Conservation (phyloP, 2,888 invertebrate species). For the Ligdia adustata region DNA sequence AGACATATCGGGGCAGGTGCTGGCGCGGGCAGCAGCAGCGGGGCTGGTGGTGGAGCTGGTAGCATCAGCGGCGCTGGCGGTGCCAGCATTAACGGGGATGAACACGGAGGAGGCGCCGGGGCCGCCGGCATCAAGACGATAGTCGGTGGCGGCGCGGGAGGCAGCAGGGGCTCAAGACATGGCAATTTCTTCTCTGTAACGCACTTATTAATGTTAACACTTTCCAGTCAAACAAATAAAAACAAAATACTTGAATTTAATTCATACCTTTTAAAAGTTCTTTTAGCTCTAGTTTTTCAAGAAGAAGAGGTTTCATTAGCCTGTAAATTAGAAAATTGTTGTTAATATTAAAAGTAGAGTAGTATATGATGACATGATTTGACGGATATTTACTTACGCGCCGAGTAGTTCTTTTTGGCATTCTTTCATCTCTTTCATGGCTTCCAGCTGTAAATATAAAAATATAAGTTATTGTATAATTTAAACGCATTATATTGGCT, state of each 20-base stretch:
- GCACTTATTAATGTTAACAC: too few species aligned
- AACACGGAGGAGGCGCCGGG: constrained; percentile 42
- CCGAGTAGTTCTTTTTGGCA: constrained; percentile 67
- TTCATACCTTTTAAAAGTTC: neutral
- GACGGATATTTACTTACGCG: constrained; percentile 56
- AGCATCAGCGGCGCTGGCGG: constrained; percentile 41
- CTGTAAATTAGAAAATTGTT: constrained; percentile 48
- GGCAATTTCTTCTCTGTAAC: constrained; percentile 31
- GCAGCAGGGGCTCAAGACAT: constrained; percentile 43
- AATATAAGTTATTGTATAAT: constrained; percentile 1
- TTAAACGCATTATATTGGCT: too few species aligned
- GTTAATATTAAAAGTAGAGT: neutral
- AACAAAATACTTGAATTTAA: neutral
- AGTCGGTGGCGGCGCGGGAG: constrained; percentile 57
- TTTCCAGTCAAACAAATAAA: neutral
- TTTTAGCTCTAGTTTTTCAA: constrained; percentile 47
- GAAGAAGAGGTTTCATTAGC: constrained; percentile 63
- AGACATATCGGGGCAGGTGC: constrained; percentile 34
- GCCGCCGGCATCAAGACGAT: constrained; percentile 65
- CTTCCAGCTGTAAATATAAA: constrained; percentile 60
- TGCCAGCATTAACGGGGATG: constrained; percentile 31
- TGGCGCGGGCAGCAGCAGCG: constrained; percentile 15
- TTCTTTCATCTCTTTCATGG: constrained; percentile 72
- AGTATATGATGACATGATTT: neutral
- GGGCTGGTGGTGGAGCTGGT: constrained; percentile 40